phyloP scores from a whole-genome alignment of 30 jellyfish, hydroid and myxozoan species.

The Sanderia malayensis region DNA sequence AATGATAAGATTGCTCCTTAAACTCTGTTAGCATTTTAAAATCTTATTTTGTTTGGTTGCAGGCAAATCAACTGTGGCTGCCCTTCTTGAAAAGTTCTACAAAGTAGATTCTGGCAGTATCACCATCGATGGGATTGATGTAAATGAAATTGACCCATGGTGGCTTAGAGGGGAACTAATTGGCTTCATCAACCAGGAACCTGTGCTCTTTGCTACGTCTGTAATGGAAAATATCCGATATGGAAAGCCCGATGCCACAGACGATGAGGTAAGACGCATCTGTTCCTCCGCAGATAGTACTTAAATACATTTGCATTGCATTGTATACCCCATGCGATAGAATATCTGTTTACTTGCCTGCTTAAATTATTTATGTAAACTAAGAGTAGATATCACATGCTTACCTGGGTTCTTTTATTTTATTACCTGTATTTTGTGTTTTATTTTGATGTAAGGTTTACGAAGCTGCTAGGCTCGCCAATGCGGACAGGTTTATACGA shows the following conservation, averaged over 20 bases:
- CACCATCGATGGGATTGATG: conserved; percentile 70
- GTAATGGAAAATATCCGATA: conserved; percentile 89
- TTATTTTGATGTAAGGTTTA: conserved; percentile 59
- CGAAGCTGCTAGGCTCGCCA: conserved; percentile 90
- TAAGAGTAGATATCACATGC: neutral
- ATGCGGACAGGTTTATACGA: conserved; percentile 86
- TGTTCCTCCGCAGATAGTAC: too few species aligned
- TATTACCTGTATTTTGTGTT: neutral
- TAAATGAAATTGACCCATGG: conserved; percentile 61
- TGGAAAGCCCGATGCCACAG: conserved; percentile 95
- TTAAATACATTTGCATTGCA: too few species aligned
- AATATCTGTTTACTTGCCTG: too few species aligned
- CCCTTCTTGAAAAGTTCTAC: conserved; percentile 81
- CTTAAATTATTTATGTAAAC: neutral
- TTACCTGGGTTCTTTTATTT: neutral
- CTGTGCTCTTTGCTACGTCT: conserved; percentile 90
- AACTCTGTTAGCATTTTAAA: too few species aligned
- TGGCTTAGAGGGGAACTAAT: conserved; percentile 94
- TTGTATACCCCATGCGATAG: too few species aligned
- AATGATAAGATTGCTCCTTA: too few species aligned
- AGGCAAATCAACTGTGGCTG: conserved; percentile 97
- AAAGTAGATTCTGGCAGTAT: conserved; percentile 76
- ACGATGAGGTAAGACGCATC: conserved; percentile 83
- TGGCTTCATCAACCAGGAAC: conserved; percentile 97
- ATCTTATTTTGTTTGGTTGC: neutral